Percentiles rank a stretch among this genome's conserved stretches.
These are phyloP conservation scores for Scaptomyza cyrtandrae DNA, from an alignment of 2,888 invertebrate species.

Conservation along the genomic window DNA sequence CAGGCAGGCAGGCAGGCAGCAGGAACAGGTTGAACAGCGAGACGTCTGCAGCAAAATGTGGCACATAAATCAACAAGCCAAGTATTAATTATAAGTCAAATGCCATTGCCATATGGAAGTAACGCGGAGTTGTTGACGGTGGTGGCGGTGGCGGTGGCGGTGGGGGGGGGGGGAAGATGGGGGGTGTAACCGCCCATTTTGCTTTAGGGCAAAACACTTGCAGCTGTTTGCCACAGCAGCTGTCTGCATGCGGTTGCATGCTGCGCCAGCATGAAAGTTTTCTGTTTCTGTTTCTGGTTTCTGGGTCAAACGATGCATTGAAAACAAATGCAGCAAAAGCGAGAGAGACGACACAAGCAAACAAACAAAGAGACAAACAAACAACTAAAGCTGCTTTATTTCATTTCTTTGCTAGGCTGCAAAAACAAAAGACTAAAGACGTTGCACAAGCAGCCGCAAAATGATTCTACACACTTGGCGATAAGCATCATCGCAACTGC, in stretches of 20 bases:
- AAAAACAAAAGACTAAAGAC: slow-evolving; percentile 57
- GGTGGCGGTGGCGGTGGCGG: neutral
- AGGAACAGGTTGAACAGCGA: slow-evolving; percentile 40
- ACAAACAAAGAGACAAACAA: slow-evolving; percentile 25
- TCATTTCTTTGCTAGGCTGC: slow-evolving; percentile 18
- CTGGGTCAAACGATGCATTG: slow-evolving; percentile 76
- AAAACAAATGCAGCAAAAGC: slow-evolving; percentile 56
- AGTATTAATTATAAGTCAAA: slow-evolving; percentile 71
- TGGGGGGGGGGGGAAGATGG: neutral
- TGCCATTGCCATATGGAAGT: slow-evolving; percentile 67
- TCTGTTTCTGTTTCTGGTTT: slow-evolving; percentile 55
- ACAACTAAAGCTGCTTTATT: slow-evolving; percentile 43
- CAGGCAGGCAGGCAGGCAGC: slow-evolving; percentile 2
- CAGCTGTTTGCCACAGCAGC: slow-evolving; percentile 59
- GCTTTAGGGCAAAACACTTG: slow-evolving; percentile 68
- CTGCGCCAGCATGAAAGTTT: slow-evolving; percentile 67
- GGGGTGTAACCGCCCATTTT: slow-evolving; percentile 7
- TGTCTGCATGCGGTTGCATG: slow-evolving; percentile 49
- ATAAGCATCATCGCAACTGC: slow-evolving; percentile 46
- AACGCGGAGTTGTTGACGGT: slow-evolving; percentile 15
- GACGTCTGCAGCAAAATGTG: slow-evolving; percentile 48
- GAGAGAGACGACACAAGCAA: no score
- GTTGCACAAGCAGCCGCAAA: slow-evolving; percentile 56
- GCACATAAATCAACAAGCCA: slow-evolving; percentile 64
- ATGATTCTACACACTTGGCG: slow-evolving; percentile 66